Conservation (phyloP, 2,888 invertebrate species). For the Omphaloscelis lunosa region DNA sequence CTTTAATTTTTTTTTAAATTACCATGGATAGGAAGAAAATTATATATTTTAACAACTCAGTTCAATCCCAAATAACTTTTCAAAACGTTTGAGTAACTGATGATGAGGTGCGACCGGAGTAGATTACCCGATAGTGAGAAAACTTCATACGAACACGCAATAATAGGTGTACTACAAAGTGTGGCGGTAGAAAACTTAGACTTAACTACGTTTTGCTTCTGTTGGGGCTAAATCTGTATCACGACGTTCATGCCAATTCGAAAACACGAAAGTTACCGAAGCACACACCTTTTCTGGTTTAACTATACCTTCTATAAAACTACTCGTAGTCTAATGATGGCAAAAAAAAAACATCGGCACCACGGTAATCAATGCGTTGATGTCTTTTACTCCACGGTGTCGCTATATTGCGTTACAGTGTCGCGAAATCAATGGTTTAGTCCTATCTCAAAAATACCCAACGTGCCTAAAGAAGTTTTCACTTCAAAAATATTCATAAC, state of each 20-base stretch:
- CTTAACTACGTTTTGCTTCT: no score
- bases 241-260: background rate
- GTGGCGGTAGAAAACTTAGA: background rate
- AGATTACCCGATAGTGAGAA: background rate
- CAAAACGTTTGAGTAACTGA: background rate
- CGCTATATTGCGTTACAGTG: no score
- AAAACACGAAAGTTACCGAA: background rate
- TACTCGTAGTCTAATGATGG: background rate
- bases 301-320: background rate
- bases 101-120: background rate
- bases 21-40: no score
- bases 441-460: no score
- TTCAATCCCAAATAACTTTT: background rate
- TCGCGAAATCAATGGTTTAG: no score
- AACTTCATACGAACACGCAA: background rate
- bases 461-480: no score
- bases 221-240: background rate
- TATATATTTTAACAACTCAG: no score
- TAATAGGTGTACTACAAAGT: background rate
- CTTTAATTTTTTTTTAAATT: no score
- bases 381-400: no score
- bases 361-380: no score
- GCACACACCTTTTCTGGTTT: background rate
- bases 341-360: no score
- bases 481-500: no score